Evolutionary conservation across 2,888 invertebrate species (phyloP), one percentile per base, ranked within the genome.

Genomic region (Toxonevra muliebris): DNA sequence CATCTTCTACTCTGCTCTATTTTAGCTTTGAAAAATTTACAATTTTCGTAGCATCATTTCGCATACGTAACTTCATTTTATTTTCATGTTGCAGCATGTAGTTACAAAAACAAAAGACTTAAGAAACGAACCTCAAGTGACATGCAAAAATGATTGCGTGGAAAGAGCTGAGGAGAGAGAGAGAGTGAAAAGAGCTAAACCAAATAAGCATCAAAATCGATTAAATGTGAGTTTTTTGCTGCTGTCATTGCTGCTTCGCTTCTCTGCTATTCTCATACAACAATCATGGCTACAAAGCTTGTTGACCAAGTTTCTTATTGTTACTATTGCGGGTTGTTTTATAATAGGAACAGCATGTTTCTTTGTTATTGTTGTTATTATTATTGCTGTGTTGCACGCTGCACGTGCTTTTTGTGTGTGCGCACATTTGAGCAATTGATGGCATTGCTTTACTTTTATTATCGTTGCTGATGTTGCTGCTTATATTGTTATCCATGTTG

Each of bases 361-460:
- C 40, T 40, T 30, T 40, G 17, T 1, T 17, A 13, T 52, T 19
- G 30, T 30, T 30, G 30, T 7, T 7, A 30, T 30, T 2, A 1
- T 48, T 48, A 1, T 9, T n/a, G 30, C 55, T 20, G 8, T 17
- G 30, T 40, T 41, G n/a, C 11, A 12, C 5, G 19, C 13, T 13
- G n/a, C 11, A 12, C 5, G 19, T 17, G 20, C 12, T 54, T 42
- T 41, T 59, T 42, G 52, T 10, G 19, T 48, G 30, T 30, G 40
- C 52, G 61, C 50, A 50, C 55, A 10, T 17, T 53, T 52, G 53
- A 13, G 3, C 41, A 61, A 68, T 65, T 52, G 53, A 65, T 65
- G 64, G 50, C 65, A 58, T 68, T 65, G 53, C 61, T 53, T 65
- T 53, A 17, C 17, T 61, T 68, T 65, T 52, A n/a, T 61, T 50